These are phyloP conservation scores for Peromyscus eremicus DNA, from an alignment of 2,797 vertebrate species.

Conservation along the genomic window DNA sequence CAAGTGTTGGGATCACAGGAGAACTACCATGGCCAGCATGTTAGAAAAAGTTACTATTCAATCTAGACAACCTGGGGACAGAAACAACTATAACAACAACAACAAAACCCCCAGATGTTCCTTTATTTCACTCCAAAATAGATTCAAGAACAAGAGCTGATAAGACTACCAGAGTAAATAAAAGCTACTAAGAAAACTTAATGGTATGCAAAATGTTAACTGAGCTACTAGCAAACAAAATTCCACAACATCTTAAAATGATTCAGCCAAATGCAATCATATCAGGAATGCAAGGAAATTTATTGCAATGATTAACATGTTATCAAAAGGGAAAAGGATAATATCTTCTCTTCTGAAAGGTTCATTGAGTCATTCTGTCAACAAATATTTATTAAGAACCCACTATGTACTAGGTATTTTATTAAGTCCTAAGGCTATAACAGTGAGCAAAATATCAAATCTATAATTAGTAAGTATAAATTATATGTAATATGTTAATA, in stretches of 20 bases:
- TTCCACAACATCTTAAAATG: constrained; percentile 11
- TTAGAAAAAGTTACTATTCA: background rate
- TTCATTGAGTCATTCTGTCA: constrained; percentile 27
- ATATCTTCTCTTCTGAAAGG: background rate
- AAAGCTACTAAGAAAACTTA: constrained; percentile 14
- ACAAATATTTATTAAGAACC: constrained; percentile 18
- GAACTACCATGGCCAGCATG: no score
- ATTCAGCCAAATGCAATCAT: constrained; percentile 27
- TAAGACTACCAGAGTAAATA: background rate
- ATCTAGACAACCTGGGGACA: background rate
- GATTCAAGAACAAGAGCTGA: constrained; percentile 31
- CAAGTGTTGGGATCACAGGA: background rate
- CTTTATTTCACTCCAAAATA: constrained; percentile 26
- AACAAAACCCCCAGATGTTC: background rate
- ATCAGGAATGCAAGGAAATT: constrained; percentile 60
- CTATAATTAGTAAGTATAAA: background rate
- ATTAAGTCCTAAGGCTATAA: background rate
- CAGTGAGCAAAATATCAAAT: background rate
- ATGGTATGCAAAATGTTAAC: constrained; percentile 2
- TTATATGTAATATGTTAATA: background rate
- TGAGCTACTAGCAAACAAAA: constrained; percentile 60
- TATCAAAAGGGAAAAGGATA: constrained; percentile 41
- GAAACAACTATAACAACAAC: background rate
- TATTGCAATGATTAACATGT: constrained; percentile 27
- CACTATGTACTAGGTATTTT: background rate